Evolutionary conservation across 2,888 invertebrate species (phyloP).

Genomic region (Himalopsyche japonica): DNA sequence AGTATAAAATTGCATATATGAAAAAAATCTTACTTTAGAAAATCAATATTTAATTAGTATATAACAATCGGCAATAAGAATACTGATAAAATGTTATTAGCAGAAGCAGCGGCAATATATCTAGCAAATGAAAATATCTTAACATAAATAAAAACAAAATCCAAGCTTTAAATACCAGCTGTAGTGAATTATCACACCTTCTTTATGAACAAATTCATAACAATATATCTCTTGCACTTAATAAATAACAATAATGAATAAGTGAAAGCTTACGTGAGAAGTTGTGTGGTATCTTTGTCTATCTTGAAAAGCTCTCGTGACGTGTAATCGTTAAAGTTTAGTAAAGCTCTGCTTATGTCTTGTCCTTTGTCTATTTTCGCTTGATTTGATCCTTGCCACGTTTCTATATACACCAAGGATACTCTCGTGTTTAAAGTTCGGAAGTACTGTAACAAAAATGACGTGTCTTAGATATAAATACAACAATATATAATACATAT

Average conservation of each 20-base stretch:
- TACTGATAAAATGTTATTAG: no score
- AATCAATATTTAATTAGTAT: no score
- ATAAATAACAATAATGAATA: conserved; percentile 42
- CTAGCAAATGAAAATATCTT: no score
- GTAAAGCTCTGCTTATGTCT: conserved; percentile 86
- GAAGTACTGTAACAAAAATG: conserved; percentile 72
- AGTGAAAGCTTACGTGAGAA: conserved; percentile 74
- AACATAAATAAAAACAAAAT: not conserved
- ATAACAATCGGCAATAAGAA: no score
- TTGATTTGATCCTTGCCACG: conserved; percentile 93
- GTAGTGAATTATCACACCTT: not conserved
- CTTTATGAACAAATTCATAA: not conserved
- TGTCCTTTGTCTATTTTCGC: conserved; percentile 79
- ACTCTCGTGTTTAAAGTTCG: conserved; percentile 92
- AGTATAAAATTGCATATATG: no score
- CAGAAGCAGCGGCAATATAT: no score
- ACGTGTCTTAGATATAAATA: not conserved
- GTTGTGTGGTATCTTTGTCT: conserved; percentile 88
- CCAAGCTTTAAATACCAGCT: not conserved
- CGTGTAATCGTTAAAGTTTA: conserved; percentile 91
- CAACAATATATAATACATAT: no score
- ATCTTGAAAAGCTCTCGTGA: conserved; percentile 83
- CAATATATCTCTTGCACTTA: not conserved
- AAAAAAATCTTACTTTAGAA: no score
- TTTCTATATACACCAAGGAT: conserved; percentile 94